Percentiles rank a stretch among this genome's conserved stretches.
These are phyloP conservation scores for Anarhynchus alexandrinus DNA, from an alignment of 2,113 vertebrate species.

Conservation along the genomic window DNA sequence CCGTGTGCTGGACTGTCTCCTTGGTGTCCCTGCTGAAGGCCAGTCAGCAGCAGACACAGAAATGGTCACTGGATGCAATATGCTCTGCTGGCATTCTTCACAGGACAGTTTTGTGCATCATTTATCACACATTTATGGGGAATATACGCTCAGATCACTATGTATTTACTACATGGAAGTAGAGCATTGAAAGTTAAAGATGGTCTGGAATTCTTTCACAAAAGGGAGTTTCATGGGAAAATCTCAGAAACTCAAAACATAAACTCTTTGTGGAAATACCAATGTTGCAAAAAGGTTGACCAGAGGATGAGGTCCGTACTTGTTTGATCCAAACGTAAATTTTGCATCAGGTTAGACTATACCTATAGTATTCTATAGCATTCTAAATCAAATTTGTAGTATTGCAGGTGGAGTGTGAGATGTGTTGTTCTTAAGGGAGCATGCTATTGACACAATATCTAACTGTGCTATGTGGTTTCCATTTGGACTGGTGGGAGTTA, in stretches of 20 bases:
- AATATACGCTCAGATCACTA: not conserved
- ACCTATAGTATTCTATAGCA: too few relatives aligned
- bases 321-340: not conserved
- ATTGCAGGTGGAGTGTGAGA: not conserved
- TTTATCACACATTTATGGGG: not conserved
- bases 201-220: not conserved
- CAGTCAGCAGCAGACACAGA: not conserved
- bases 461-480: not conserved
- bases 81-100: not conserved
- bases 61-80: not conserved
- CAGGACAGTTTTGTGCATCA: not conserved
- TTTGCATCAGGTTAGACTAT: not conserved
- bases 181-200: not conserved
- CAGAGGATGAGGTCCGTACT: fast-evolving
- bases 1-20: not conserved
- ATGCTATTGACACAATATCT: not conserved
- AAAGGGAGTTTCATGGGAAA: not conserved
- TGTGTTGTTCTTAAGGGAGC: not conserved
- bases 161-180: fast-evolving
- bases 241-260: not conserved
- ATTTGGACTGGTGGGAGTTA: not conserved
- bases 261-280: not conserved
- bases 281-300: not conserved
- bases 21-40: not conserved
- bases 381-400: not conserved